These are phyloP conservation scores for Isotomurus palustris DNA, from an alignment of 2,888 invertebrate genomes.

Conservation along the genomic window DNA sequence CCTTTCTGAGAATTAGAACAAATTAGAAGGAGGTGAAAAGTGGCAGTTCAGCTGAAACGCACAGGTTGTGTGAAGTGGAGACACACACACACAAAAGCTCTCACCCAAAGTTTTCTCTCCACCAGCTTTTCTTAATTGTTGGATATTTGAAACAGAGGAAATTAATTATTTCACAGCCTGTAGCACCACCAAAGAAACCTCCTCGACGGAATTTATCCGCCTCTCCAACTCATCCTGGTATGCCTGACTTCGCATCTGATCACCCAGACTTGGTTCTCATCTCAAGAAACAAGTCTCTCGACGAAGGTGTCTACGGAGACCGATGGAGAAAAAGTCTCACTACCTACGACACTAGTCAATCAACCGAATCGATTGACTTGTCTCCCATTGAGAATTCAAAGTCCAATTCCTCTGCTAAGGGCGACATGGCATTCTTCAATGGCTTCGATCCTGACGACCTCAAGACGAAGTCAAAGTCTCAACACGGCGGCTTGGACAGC, in stretches of 20 bases:
- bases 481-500: slow-evolving; percentile 41
- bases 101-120: too few relatives aligned
- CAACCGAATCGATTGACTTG: slow-evolving; percentile 44
- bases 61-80: too few relatives aligned
- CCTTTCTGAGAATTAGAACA: too few relatives aligned
- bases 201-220: slow-evolving; percentile 79
- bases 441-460: slow-evolving; percentile 36
- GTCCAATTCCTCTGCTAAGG: slow-evolving; percentile 39
- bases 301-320: slow-evolving; percentile 44
- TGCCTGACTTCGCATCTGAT: slow-evolving; percentile 49
- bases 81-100: too few relatives aligned
- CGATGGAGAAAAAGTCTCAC: slow-evolving; percentile 44
- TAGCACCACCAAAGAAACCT: slow-evolving; percentile 80
- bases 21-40: too few relatives aligned
- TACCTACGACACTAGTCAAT: slow-evolving; percentile 44
- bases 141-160: not conserved
- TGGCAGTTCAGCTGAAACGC: too few relatives aligned
- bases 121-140: not conserved
- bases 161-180: slow-evolving; percentile 26
- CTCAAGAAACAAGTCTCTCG: slow-evolving; percentile 42
- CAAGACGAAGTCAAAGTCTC: slow-evolving; percentile 39
- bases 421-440: slow-evolving; percentile 45
- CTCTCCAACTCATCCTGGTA: slow-evolving; percentile 70
- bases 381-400: slow-evolving; percentile 37
- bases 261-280: slow-evolving; percentile 61